Conservation (phyloP, 2,797 vertebrate genomes). For the Mus minutoides region DNA sequence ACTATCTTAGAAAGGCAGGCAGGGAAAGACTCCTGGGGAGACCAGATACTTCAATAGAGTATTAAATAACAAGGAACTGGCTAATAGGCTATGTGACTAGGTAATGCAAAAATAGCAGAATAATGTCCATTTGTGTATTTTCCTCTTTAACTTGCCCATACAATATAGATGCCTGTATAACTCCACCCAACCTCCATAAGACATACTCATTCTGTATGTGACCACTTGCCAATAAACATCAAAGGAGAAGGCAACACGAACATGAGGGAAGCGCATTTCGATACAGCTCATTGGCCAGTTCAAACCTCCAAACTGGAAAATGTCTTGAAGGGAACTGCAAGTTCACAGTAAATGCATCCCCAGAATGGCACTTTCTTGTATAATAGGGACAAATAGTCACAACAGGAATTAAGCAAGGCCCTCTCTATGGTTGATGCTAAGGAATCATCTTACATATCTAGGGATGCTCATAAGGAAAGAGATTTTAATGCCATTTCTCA, state of each 20-base stretch:
- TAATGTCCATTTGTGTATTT: not conserved
- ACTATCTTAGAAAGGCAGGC: not conserved
- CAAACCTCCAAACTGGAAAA: not conserved
- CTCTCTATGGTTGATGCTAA: not conserved
- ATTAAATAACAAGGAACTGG: not conserved
- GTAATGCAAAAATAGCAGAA: not conserved
- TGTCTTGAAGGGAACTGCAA: not conserved
- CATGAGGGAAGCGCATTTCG: not conserved
- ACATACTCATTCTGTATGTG: not conserved
- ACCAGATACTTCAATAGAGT: slow-evolving; percentile 11
- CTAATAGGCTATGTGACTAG: not conserved
- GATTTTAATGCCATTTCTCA: not conserved
- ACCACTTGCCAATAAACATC: not conserved
- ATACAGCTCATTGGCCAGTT: not conserved
- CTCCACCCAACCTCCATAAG: not conserved
- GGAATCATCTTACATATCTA: not conserved
- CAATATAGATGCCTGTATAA: not conserved
- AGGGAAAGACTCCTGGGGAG: not conserved
- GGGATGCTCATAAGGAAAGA: not conserved
- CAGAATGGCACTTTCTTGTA: not conserved
- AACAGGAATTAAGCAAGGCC: not conserved
- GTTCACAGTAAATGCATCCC: not conserved
- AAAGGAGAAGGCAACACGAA: not conserved
- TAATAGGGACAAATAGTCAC: not conserved
- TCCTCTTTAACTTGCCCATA: not conserved